Base-by-base conservation (phyloP, 1,140 invertebrate species). In the Prorops nasuta region DNA sequence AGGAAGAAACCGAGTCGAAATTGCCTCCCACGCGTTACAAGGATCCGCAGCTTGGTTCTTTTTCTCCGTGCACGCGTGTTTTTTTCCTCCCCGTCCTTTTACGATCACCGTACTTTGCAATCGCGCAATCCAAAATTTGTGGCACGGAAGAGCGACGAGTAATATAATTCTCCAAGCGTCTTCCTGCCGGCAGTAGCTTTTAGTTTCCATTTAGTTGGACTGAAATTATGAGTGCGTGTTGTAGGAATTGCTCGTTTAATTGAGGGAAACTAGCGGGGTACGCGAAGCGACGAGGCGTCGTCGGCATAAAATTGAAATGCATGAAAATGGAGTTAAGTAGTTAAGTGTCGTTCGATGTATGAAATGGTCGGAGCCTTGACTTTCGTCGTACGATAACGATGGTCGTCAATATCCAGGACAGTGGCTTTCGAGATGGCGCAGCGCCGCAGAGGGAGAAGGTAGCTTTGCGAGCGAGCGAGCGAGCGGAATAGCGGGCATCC, bases 401-500 rank as follows among this genome's bases (percentile, higher is more conserved):
- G 48, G 61, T 58, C 43, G 64, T 63, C 56, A 55, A 63, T 64
- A 58, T 50, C 14, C 24, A n/a, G 47, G 45, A 57, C 53, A 55
- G 49, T 54, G 51, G 56, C 49, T 55, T 58, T 63, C 54, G 52
- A 15, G 55, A 51, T 54, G 40, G 46, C 34, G 51, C 45, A 49
- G 28, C 46, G 37, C 49, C 32, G 45, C 35, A 44, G 52, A 38
- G 46, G 54, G 46, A 51, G 57, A 44, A 39, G 56, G 58, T 36
- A 61, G 56, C 37, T 58, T 59, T 56, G 50, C 57, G 57, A 65
- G n/a, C n/a, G n/a, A n/a, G n/a, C n/a, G n/a, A n/a, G n/a, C n/a
- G 10, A 28, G 60, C 60, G 60, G 49, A 52, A 61, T 53, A 50
- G 51, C 51, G 57, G 49, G 50, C 60, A 67, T 61, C 71, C 69